Evolutionary conservation across 2,113 vertebrate genomes (phyloP).

Genomic region (Apeltes quadracus): DNA sequence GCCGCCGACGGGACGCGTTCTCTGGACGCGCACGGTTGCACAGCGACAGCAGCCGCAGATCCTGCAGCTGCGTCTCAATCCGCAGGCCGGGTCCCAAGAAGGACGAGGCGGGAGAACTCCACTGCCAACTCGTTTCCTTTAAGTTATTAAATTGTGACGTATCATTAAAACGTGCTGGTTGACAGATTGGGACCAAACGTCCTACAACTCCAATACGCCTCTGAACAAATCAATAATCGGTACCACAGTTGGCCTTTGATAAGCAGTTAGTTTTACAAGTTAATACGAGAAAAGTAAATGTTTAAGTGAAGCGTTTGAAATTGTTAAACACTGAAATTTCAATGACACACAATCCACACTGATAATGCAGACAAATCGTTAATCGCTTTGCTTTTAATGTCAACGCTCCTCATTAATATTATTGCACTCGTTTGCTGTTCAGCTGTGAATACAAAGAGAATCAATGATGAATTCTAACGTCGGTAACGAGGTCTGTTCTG

Average conservation of each 20-base stretch:
- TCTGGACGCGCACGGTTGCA: constrained; percentile 26
- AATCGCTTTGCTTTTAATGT: not conserved
- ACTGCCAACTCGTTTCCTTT: not conserved
- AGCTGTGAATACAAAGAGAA: constrained; percentile 40
- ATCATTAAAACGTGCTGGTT: not conserved
- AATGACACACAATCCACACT: not conserved
- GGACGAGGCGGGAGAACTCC: not conserved
- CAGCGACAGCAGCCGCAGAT: constrained; percentile 12
- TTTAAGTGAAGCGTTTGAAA: not conserved
- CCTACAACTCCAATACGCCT: constrained; percentile 16
- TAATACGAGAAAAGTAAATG: not conserved
- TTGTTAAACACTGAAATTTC: not conserved
- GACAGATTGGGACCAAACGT: not conserved
- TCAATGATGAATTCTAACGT: constrained; percentile 46
- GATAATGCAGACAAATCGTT: not conserved
- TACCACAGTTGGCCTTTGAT: constrained; percentile 2
- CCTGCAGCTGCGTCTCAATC: constrained; percentile 25
- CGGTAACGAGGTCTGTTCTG: constrained; percentile 33
- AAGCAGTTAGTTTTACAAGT: not conserved
- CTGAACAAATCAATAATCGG: constrained; percentile 7
- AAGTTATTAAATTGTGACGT: not conserved
- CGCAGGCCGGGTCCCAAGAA: constrained; percentile 6
- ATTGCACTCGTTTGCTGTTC: constrained; percentile 15
- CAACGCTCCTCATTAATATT: constrained; percentile 2
- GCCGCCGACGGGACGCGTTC: not conserved